phyloP scores from a whole-genome alignment of 2,797 vertebrate genomes.

The Clarias laeviceps region DNA sequence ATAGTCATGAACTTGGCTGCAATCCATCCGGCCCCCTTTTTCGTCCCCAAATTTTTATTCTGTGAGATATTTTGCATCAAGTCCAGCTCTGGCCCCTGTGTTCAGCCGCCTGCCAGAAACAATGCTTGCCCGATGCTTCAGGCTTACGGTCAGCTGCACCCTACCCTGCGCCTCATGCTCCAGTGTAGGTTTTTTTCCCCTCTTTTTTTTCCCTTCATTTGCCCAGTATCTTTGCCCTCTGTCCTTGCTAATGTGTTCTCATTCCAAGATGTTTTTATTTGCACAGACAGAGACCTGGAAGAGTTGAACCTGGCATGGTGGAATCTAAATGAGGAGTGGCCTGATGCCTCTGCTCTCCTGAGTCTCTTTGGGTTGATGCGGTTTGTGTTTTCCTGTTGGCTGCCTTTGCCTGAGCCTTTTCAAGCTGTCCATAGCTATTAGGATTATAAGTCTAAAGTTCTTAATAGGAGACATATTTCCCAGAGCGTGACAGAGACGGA shows the following conservation, averaged over 20 bases:
- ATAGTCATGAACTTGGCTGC: conserved; percentile 27
- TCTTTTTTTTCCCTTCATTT: conserved; percentile 47
- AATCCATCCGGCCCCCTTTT: conserved; percentile 17
- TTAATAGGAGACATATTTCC: conserved; percentile 19
- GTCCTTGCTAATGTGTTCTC: conserved; percentile 63
- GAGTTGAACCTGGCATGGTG: conserved; percentile 55
- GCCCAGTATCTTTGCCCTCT: conserved; percentile 56
- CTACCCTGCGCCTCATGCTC: conserved; percentile 35
- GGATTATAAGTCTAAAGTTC: neutral
- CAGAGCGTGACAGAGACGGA: neutral
- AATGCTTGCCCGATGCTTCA: conserved; percentile 47
- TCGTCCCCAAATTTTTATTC: conserved; percentile 16
- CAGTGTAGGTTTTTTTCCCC: conserved; percentile 46
- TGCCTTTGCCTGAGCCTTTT: conserved; percentile 27
- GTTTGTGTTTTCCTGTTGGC: conserved; percentile 34
- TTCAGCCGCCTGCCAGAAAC: conserved; percentile 48
- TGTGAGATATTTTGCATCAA: conserved; percentile 52
- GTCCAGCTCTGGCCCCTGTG: conserved; percentile 47
- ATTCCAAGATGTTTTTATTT: conserved; percentile 69
- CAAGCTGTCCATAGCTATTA: conserved; percentile 40
- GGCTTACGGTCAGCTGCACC: conserved; percentile 46
- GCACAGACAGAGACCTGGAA: conserved; percentile 61
- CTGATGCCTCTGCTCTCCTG: conserved; percentile 32
- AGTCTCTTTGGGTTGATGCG: conserved; percentile 26
- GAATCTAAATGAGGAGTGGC: conserved; percentile 37